A percentile compares a stretch with the other conserved stretches of the same genome.
phyloP scores from a whole-genome alignment of 2,113 vertebrate species.

The Leptobrachium leishanense region DNA sequence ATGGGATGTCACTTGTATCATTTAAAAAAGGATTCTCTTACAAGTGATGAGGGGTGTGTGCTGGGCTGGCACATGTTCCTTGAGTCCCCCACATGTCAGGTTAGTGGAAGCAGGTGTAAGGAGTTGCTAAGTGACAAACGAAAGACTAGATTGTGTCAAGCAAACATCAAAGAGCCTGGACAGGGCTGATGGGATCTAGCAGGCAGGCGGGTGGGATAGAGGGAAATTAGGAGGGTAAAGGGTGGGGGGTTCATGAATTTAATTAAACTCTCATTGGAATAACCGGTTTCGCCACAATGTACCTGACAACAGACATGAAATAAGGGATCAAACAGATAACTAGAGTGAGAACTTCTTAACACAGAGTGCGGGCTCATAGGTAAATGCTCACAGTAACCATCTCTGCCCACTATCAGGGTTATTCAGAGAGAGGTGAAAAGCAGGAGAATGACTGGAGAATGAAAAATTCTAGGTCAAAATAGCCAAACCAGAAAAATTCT shows the following conservation, averaged over 20 bases:
- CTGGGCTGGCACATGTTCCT: background rate
- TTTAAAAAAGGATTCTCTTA: no score
- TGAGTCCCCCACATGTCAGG: background rate
- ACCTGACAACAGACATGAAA: conserved; percentile 17
- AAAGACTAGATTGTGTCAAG: conserved; percentile 49
- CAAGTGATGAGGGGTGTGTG: background rate
- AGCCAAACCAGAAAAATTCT: no score
- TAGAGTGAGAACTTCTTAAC: no score
- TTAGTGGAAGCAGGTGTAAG: conserved; percentile 51
- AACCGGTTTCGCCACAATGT: background rate
- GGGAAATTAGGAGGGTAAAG: conserved; percentile 2
- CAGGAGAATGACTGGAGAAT: no score
- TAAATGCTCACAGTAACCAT: no score
- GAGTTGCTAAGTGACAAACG: conserved; percentile 56
- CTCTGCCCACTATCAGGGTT: no score
- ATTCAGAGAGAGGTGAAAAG: no score
- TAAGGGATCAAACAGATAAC: background rate
- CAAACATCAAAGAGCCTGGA: conserved; percentile 38
- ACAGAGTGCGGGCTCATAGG: no score
- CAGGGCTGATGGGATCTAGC: conserved; percentile 45
- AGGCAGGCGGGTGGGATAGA: conserved; percentile 14
- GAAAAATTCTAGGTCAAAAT: no score
- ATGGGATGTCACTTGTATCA: no score
- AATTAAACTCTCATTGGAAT: conserved; percentile 19
- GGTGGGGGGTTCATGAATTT: conserved; percentile 4